Base-by-base conservation (phyloP, 2,888 invertebrate genomes). In the Strigamia crassipes region DNA sequence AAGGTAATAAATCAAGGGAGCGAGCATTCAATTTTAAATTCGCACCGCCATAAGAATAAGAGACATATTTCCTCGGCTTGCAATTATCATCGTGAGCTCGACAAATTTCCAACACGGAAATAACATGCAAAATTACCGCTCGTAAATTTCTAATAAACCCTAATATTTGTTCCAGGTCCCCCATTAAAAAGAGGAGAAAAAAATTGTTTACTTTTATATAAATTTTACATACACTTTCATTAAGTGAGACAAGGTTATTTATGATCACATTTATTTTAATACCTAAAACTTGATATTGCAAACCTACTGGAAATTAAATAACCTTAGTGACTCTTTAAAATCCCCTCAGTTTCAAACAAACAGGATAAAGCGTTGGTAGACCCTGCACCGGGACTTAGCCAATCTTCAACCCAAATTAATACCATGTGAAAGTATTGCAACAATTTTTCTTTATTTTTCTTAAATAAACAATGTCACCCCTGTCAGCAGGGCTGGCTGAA, bases 221-320 rank as follows among this genome's bases (percentile, higher is more conserved):
- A 27, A 73, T 31, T 13, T 73, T 73, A 73, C 31, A 73, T 12
- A 27, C 73, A 73, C 31, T 73, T 73, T 73, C 73, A 73, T 73
- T 73, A 73, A 73, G 73, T 73, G 27, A 73, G 27, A 27, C 13
- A 73, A 12, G 27, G 73, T 73, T 73, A 73, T 73, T 73, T 73
- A 73, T 73, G 73, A 73, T 73, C 73, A 9, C 73, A 73, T 73
- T 38, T 73, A 73, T 73, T 27, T 73, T 73, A 73, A 73, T 73
- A 73, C 73, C 73, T 73, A 73, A 4, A 73, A 31, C n/a, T 73
- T 73, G 27, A 73, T 73, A 73, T 73, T 73, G 73, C 73, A 73
- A 73, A 73, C 73, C 10, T 73, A 73, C 0, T 31, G 73, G 31
- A 73, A 73, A 73, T 73, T 73, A 73, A 73, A 73, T 73, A 73